Base-by-base conservation (phyloP, 2,113 vertebrate genomes). In the Mastomys coucha region DNA sequence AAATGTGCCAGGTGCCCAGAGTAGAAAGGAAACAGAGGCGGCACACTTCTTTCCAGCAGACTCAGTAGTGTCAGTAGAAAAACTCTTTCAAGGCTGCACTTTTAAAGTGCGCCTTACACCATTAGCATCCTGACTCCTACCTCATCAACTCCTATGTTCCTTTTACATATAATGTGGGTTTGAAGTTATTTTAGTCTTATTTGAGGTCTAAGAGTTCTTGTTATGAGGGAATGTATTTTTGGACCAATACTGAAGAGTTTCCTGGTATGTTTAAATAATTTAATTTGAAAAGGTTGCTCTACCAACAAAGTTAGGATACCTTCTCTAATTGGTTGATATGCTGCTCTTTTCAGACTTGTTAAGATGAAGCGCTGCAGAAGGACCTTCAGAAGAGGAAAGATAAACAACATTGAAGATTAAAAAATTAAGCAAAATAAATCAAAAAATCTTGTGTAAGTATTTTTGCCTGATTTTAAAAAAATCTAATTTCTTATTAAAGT, bases 301-400 rank as follows among this genome's bases (percentile, higher is more conserved):
- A 31, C 11, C 91, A 51, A 36, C 73, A 91, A 95, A 80, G 58
- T 39, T 75, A 89, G 39, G 76, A 87, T 93, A 70, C 31, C 69
- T 90, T 80, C 1, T 75, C 7, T 94, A 77, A 90, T 94, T 96
- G 69, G 19, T 91, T 92, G 89, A 96, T 88, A 72, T 70, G 33
- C 65, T 96, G 22, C 8, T 51, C 39, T 91, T 97, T 95, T 82
- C 70, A 97, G 96, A 39, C 93, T 86, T 93, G 67, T 93, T 92
- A 97, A 95, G 89, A 97, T 97, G 97, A 91, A 95, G 93, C 53
- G 8, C 75, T 88, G 39, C 85, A 95, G 80, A 85, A 76, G 53
- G 53, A 28, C 31, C 56, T 87, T 97, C 63, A 95, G 94, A 92
- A 97, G 88, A 96, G 60, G 91, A 90, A 89, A 60, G 94, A 88